Evolutionary conservation across 2,888 invertebrate genomes (phyloP).

Genomic region (Brachypterus glaber): DNA sequence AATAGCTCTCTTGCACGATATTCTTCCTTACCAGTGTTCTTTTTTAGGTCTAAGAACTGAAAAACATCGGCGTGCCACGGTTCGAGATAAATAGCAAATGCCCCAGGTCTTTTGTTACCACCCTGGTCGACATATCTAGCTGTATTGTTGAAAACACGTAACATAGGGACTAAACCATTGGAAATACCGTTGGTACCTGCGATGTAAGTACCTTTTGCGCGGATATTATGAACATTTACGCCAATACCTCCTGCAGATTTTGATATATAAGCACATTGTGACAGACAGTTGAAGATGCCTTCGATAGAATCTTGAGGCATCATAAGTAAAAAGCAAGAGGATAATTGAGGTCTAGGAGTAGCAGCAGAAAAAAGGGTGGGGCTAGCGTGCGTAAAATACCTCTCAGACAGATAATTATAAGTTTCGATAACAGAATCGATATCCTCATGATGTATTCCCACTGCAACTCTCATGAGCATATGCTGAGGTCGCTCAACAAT

Average conservation of each 20-base stretch:
- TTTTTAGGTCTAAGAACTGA: slow-evolving; percentile 88
- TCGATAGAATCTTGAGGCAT: slow-evolving; percentile 94
- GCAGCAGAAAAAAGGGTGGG: slow-evolving; percentile 96
- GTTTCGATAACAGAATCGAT: slow-evolving; percentile 90
- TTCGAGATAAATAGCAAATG: slow-evolving; percentile 95
- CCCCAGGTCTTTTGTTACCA: slow-evolving; percentile 94
- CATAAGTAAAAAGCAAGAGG: slow-evolving; percentile 90
- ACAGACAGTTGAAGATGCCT: slow-evolving; percentile 86
- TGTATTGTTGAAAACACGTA: slow-evolving; percentile 90
- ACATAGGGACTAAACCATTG: slow-evolving; percentile 93
- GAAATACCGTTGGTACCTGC: slow-evolving; percentile 91
- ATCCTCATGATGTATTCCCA: slow-evolving; percentile 93
- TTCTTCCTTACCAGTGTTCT: slow-evolving; percentile 89
- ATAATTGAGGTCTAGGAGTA: slow-evolving; percentile 83
- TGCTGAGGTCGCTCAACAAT: slow-evolving; percentile 96
- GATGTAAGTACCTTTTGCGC: slow-evolving; percentile 85
- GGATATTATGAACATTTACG: slow-evolving; percentile 88
- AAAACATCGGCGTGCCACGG: slow-evolving; percentile 99
- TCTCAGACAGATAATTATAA: slow-evolving; percentile 88
- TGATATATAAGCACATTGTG: slow-evolving; percentile 89
- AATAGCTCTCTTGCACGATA: slow-evolving; percentile 89
- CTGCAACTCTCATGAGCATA: slow-evolving; percentile 95
- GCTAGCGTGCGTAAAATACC: slow-evolving; percentile 96
- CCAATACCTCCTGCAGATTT: slow-evolving; percentile 98
- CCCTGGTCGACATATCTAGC: slow-evolving; percentile 97